A percentile compares a stretch with the other conserved stretches of the same genome.
Conservation (phyloP, 2,113 vertebrate species). For the Oxygymnocypris stewartii region DNA sequence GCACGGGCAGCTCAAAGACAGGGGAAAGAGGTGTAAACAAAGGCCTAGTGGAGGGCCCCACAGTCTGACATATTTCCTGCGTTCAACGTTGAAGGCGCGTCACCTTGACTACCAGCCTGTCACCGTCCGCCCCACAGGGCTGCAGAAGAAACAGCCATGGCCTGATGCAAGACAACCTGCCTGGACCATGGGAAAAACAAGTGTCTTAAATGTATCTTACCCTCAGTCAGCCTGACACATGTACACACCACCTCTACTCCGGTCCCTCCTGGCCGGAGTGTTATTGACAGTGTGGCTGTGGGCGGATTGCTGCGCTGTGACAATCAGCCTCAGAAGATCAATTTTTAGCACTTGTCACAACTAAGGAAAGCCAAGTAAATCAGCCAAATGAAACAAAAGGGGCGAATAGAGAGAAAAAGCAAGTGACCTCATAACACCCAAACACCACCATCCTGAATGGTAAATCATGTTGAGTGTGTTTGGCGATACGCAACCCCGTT, state of each 20-base stretch:
- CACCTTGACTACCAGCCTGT: conserved; percentile 58
- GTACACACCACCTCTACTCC: conserved; percentile 17
- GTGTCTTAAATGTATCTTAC: conserved; percentile 48
- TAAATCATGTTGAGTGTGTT: conserved; percentile 43
- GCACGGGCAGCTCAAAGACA: conserved; percentile 1
- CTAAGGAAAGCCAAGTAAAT: conserved; percentile 47
- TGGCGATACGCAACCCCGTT: conserved; percentile 25
- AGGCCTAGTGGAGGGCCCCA: conserved; percentile 35
- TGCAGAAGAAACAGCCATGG: conserved; percentile 1
- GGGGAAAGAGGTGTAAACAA: conserved; percentile 51
- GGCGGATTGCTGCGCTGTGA: conserved; percentile 41
- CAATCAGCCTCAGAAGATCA: conserved; percentile 50
- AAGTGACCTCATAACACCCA: conserved; percentile 51
- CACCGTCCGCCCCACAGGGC: conserved; percentile 46
- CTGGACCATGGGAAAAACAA: conserved; percentile 36
- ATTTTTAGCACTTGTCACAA: conserved; percentile 55
- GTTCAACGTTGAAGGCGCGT: conserved; percentile 39
- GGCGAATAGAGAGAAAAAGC: conserved; percentile 39
- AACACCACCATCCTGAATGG: conserved; percentile 36
- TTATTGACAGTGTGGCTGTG: conserved; percentile 52
- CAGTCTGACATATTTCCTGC: conserved; percentile 52
- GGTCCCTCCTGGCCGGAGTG: conserved; percentile 5
- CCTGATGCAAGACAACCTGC: conserved; percentile 34
- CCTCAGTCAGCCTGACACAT: conserved; percentile 3
- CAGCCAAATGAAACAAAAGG: conserved; percentile 38